Evolutionary conservation across 2,113 vertebrate species (phyloP), one percentile per base, ranked within the genome.

Genomic region (Sterna hirundo): DNA sequence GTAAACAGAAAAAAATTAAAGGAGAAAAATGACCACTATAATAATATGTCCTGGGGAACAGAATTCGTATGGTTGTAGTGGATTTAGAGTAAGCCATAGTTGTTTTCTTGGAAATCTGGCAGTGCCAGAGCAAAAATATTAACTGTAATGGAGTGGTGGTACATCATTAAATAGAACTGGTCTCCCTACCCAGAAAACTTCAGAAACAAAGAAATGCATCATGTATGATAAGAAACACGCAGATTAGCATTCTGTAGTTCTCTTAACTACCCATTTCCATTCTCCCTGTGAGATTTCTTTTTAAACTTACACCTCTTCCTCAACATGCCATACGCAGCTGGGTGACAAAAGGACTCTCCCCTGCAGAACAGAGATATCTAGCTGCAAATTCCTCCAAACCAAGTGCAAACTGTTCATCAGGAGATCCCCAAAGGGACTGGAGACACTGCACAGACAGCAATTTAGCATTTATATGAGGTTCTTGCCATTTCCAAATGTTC

Each of bases 161-260:
- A 79, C 65, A 54, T 82, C 18, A 44, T 65, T 49, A 84, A 27
- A 16, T 25, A 49, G 18, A 38, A 79, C 13, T 32, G 16, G 30
- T 51, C 21, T 80, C 20, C n/a, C 66, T 77, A 72, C 4, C 10
- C 58, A 46, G 32, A 71, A 88, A 58, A 62, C 9, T 66, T 78
- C 8, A 40, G 65, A 83, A 86, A 55, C 15, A 77, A 82, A 58
- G 11, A 54, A 32, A 12, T 1, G 0, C 9, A 20, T 47, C 27
- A 23, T 0, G 0, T 30, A 38, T 7, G 3, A 64, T 4, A 51
- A 16, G 19, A 52, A 83, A 82, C 0, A 0, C 21, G 21, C 20
- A 65, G 27, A 64, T 36, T 25, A 82, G 22, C 34, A 34, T 66
- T 62, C 22, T 71, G 15, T 15, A 57, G 30, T 72, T 66, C 42